Evolutionary conservation across 2,797 vertebrate genomes (phyloP), one percentile per base, ranked within the genome.

Genomic region (Vireo griseus): DNA sequence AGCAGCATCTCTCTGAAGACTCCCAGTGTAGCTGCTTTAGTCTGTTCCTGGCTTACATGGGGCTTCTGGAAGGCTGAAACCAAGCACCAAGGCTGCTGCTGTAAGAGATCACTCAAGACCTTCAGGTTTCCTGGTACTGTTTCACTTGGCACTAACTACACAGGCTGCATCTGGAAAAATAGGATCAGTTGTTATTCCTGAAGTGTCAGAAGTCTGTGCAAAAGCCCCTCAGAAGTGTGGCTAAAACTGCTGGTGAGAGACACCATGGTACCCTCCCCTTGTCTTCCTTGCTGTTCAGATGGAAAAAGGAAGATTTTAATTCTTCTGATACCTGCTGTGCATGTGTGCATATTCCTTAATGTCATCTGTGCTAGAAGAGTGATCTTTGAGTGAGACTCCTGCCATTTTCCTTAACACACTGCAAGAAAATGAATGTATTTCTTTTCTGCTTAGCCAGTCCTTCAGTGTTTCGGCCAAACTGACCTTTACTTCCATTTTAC

Each of bases 401-500:
- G 57, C 52, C 55, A 79, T 89, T 67, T 58, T 87, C 35, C n/a
- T 79, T 54, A 81, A 54, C 37, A 15, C 16, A 6, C 47, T 47
- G 86, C 59, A 89, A 73, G 58, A 89, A 85, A 87, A 87, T 19
- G 13, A 86, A 71, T 85, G 20, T 10, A 37, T 67, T 92, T 91
- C 31, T 81, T 24, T 73, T 73, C 72, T 91, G 72, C 72, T 74
- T 91, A 94, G 61, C 55, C 52, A 79, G 77, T 57, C 61, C 50
- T 48, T 74, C 39, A 33, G 59, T 35, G 48, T 74, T 95, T 85
- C 63, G 88, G 61, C 57, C 65, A 65, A 68, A 50, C 61, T 94
- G 93, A 87, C 89, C 85, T 95, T 86, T 89, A 59, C 54, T 93
- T 93, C 61, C 15, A 4, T 80, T 81, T 68, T 26, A 31, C 31